phyloP scores from a whole-genome alignment of 2,888 invertebrate genomes.

The Aquatica leii region DNA sequence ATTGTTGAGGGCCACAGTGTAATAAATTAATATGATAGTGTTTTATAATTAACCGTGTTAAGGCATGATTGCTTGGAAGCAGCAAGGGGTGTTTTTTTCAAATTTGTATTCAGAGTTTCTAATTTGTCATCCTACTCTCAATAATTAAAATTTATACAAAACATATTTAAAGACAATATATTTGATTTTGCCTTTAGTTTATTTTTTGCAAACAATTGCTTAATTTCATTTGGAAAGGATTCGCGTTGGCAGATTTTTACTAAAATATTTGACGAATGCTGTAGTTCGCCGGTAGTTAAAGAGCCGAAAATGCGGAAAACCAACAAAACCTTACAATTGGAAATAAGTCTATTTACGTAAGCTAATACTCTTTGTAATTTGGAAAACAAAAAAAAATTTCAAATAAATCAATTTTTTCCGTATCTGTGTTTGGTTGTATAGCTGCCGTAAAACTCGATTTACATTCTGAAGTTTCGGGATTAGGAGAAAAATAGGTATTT shows the following conservation, averaged over 20 bases:
- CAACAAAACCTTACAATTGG: not conserved
- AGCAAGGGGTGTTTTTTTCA: not conserved
- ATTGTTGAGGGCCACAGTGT: not conserved
- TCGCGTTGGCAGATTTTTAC: not conserved
- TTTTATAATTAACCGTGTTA: not conserved
- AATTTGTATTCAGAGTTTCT: not conserved
- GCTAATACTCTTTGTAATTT: slow-evolving; percentile 1
- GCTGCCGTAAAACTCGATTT: not conserved
- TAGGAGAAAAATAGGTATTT: not conserved
- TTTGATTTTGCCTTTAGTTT: too few relatives aligned
- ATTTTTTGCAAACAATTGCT: too few relatives aligned
- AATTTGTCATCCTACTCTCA: not conserved
- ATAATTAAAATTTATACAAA: not conserved
- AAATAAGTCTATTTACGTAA: slow-evolving; percentile 1
- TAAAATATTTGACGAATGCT: not conserved
- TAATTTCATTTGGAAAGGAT: not conserved
- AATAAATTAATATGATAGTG: not conserved
- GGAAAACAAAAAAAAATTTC: not conserved
- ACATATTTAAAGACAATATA: not conserved
- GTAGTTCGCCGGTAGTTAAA: not conserved
- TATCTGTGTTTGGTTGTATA: not conserved
- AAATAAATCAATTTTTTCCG: not conserved
- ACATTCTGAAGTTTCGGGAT: not conserved
- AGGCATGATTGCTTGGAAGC: not conserved
- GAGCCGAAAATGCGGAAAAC: too few relatives aligned